These are phyloP conservation scores for Chelidonichthys spinosus DNA, from an alignment of 2,797 vertebrate genomes.

Conservation along the genomic window DNA sequence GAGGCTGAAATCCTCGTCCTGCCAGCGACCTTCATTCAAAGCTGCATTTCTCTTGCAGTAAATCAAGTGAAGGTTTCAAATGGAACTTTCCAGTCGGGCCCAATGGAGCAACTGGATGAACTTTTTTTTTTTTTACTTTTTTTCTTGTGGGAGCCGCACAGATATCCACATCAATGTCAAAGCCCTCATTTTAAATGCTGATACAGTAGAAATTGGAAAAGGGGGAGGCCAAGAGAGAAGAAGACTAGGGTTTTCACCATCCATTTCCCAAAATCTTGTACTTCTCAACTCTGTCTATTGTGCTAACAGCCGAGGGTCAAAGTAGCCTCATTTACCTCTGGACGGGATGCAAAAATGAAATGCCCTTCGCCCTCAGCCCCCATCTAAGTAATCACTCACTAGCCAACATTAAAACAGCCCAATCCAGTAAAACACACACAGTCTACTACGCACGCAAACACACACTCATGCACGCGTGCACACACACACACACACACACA, in stretches of 20 bases:
- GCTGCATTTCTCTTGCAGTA: constrained; percentile 4
- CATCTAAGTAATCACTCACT: constrained; percentile 37
- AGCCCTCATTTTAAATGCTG: not conserved
- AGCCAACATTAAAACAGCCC: constrained; percentile 15
- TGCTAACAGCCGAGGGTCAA: constrained; percentile 4
- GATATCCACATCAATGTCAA: constrained; percentile 17
- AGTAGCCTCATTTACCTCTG: constrained; percentile 21
- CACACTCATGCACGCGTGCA: not conserved
- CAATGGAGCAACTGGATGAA: not conserved
- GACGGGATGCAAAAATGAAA: constrained; percentile 33
- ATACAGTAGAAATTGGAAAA: not conserved
- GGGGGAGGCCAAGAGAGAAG: not conserved
- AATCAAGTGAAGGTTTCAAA: constrained; percentile 23
- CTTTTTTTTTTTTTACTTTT: constrained; percentile 23
- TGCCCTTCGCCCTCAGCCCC: not conserved
- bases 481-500: constrained; percentile 10
- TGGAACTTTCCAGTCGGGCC: constrained; percentile 36
- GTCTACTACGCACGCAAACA: constrained; percentile 29
- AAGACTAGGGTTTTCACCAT: not conserved
- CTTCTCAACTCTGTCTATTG: too few species aligned
- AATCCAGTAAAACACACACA: constrained; percentile 9
- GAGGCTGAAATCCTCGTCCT: not conserved
- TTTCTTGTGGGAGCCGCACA: constrained; percentile 7
- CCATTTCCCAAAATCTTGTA: not conserved
- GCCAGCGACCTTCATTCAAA: constrained; percentile 29